Base-by-base conservation (phyloP, 2,797 vertebrate species). In the Denticeps clupeoides region DNA sequence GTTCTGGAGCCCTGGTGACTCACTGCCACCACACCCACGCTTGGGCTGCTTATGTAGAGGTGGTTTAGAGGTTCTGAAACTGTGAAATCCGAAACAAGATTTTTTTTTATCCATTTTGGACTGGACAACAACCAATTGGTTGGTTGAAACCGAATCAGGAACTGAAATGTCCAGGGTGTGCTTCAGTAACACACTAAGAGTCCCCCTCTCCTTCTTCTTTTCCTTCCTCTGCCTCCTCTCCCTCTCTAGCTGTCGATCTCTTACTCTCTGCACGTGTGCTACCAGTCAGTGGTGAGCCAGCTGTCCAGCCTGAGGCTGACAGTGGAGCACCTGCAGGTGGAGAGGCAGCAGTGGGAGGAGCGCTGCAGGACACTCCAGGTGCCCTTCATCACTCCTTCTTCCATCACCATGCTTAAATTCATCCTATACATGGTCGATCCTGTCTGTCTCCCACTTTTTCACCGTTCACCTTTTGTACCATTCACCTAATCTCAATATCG, bases 261-360 rank as follows among this genome's bases (percentile, higher is more conserved):
- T 42, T 53, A 42, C 37, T 47, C 28, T 57, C 47, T 62, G 28
- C 45, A 22, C 31, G 4, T 15, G 40, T 37, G 35, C 55, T 58
- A 49, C 45, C 48, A 53, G 44, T 41, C 42, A 40, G 23, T 60
- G 28, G 48, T 53, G 51, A 59, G 44, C 51, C 33, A 32, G 7
- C 55, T 63, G 44, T 65, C 26, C 47, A 63, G 46, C 43, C 49
- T 41, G 55, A 67, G 57, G 41, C 47, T 59, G 12, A 56, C 49
- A 16, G 53, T 60, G 32, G 49, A 50, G 49, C 59, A 64, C 24
- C 59, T 55, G 21, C 47, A 60, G 55, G 46, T 58, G 42, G 48
- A 66, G 41, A 59, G 26, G 28, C 63, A 49, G 47, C 61, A 55
- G 32, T 62, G 56, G 57, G 49, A 43, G 37, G 52, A 64, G 44